phyloP scores from a whole-genome alignment of 2,888 invertebrate species.

The Synergus gifuensis region DNA sequence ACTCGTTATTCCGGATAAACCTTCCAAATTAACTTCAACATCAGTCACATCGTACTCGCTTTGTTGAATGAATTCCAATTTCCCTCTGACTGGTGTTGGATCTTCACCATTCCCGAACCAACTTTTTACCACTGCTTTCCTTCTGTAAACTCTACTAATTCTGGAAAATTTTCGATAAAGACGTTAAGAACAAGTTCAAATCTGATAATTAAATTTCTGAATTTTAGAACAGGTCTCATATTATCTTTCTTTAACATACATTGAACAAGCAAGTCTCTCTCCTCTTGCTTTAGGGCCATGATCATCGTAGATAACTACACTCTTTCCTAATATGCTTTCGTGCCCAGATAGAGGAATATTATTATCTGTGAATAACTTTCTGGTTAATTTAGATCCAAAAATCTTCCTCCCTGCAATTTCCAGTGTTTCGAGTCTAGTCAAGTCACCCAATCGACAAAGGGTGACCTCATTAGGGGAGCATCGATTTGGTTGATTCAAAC shows the following conservation, averaged over 20 bases:
- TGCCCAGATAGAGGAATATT: slow-evolving; percentile 88
- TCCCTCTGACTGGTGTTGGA: slow-evolving; percentile 82
- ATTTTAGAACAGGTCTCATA: too few relatives aligned
- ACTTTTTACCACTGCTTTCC: slow-evolving; percentile 91
- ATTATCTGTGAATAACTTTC: slow-evolving; percentile 88
- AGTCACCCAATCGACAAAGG: slow-evolving; percentile 87
- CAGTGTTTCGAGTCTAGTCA: slow-evolving; percentile 86
- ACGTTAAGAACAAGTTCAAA: neutral
- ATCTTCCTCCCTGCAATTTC: slow-evolving; percentile 87
- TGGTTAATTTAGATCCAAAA: slow-evolving; percentile 83
- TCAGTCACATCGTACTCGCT: slow-evolving; percentile 91
- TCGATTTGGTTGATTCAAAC: slow-evolving; percentile 81
- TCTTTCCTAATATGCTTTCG: slow-evolving; percentile 87
- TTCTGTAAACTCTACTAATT: slow-evolving; percentile 85
- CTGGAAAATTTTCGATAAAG: slow-evolving; percentile 77
- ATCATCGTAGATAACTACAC: slow-evolving; percentile 92
- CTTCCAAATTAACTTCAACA: slow-evolving; percentile 87
- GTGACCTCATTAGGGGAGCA: slow-evolving; percentile 81
- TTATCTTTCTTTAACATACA: slow-evolving; percentile 79
- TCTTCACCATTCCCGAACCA: slow-evolving; percentile 91
- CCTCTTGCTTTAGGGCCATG: slow-evolving; percentile 92
- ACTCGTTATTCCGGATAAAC: slow-evolving; percentile 81
- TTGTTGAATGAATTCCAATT: slow-evolving; percentile 90
- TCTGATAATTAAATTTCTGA: neutral
- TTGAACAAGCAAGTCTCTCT: slow-evolving; percentile 92